A percentile compares a stretch with the other conserved stretches of the same genome.
Conservation (phyloP, 2,797 vertebrate species). For the Halcyon leucocephala region DNA sequence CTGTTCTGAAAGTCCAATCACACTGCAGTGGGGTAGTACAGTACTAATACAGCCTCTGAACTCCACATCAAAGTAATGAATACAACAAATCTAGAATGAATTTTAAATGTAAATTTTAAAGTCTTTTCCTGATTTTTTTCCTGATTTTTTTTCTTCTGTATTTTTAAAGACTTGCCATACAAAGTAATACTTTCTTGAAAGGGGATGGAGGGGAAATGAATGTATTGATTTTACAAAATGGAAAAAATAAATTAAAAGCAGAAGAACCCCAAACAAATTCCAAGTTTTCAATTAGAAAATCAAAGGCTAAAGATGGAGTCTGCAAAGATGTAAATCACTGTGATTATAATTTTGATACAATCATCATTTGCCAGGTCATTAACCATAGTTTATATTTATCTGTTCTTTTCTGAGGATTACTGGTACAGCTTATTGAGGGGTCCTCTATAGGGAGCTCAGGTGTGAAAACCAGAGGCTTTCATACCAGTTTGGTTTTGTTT, state of each 20-base stretch:
- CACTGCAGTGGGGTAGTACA: background rate
- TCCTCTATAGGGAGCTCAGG: background rate
- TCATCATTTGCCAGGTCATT: background rate
- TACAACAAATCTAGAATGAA: slow-evolving; percentile 14
- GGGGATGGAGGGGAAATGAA: background rate
- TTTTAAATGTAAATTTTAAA: slow-evolving; percentile 26
- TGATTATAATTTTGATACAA: slow-evolving; percentile 1
- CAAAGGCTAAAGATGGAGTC: background rate
- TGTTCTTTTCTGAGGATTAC: background rate
- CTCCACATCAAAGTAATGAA: slow-evolving; percentile 25
- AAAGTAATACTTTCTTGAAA: background rate
- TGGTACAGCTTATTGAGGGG: background rate
- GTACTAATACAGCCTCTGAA: slow-evolving; percentile 40
- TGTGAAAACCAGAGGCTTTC: background rate
- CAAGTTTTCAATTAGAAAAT: background rate
- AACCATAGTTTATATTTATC: background rate
- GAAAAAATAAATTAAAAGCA: background rate
- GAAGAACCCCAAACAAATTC: background rate
- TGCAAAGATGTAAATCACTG: background rate
- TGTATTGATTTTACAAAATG: background rate
- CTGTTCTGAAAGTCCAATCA: slow-evolving; percentile 43
- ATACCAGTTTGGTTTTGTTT: background rate
- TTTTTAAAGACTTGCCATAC: background rate
- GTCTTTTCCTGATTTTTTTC: background rate
- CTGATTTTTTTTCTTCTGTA: background rate